Conservation (phyloP, 2,797 vertebrate genomes). For the Meriones psammophilus region DNA sequence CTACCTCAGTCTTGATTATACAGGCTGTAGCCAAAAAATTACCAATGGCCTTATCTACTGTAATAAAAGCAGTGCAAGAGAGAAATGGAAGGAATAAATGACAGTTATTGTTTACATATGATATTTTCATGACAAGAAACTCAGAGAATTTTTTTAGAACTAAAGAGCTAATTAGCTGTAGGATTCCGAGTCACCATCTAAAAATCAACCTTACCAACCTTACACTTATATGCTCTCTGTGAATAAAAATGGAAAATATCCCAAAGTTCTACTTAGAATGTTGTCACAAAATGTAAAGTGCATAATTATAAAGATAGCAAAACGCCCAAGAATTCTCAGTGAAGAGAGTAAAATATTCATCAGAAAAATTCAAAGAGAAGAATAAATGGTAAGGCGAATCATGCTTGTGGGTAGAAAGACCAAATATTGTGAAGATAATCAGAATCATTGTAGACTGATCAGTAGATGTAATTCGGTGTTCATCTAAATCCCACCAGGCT, state of each 20-base stretch:
- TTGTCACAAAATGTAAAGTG: neutral
- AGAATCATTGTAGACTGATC: neutral
- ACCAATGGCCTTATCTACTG: neutral
- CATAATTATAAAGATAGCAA: neutral
- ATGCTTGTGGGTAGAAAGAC: neutral
- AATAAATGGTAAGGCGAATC: neutral
- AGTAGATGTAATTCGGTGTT: neutral
- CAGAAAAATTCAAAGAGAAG: neutral
- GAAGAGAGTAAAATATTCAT: neutral
- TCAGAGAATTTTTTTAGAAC: neutral
- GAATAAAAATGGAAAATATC: neutral
- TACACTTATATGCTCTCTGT: neutral
- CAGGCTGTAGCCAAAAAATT: neutral
- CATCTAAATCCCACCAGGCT: neutral
- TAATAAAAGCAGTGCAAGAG: neutral
- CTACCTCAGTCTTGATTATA: neutral
- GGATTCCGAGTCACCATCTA: neutral
- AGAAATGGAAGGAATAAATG: neutral
- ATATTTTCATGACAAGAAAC: neutral
- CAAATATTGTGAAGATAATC: neutral
- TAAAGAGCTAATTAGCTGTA: neutral
- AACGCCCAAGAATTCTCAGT: neutral
- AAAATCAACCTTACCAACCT: neutral
- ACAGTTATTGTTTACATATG: neutral
- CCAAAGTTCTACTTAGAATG: neutral